A percentile compares a stretch with the other conserved stretches of the same genome.
Evolutionary conservation across 35 echinoderm and acorn worm genomes (phyloP).

Genomic region (Hemicentrotus pulcherrimus): DNA sequence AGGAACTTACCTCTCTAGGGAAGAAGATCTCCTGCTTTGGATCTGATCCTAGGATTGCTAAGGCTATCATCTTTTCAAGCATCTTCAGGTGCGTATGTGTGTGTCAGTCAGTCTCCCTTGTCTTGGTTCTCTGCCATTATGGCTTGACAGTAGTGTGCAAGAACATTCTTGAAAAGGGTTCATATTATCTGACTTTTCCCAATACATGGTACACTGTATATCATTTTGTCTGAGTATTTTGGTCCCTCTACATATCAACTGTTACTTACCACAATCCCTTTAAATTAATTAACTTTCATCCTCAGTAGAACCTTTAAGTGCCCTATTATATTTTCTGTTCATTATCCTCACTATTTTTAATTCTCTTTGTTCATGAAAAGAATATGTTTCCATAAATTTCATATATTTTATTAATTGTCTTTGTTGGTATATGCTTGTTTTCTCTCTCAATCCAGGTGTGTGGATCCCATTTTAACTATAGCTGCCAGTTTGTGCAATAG

Average conservation of each 20-base stretch:
- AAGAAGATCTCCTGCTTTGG: slow-evolving; percentile 70
- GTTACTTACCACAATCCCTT: too few species aligned
- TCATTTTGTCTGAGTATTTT: too few species aligned
- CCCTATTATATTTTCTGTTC: too few species aligned
- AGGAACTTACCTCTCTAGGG: slow-evolving; percentile 80
- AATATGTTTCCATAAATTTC: neutral
- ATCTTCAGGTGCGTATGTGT: slow-evolving; percentile 73
- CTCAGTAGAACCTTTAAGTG: too few species aligned
- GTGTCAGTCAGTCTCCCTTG: neutral
- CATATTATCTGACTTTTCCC: too few species aligned
- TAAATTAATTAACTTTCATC: too few species aligned
- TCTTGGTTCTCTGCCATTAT: neutral
- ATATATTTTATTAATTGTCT: neutral
- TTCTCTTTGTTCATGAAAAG: neutral
- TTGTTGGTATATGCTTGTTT: neutral
- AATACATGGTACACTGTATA: too few species aligned
- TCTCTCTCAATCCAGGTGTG: slow-evolving; percentile 66
- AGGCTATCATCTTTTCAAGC: slow-evolving; percentile 76
- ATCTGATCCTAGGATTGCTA: slow-evolving; percentile 81
- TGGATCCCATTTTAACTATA: slow-evolving; percentile 78
- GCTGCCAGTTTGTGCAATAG: slow-evolving; percentile 76
- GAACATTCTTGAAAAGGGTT: too few species aligned
- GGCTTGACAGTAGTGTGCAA: too few species aligned
- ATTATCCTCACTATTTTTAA: too few species aligned
- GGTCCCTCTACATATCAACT: too few species aligned